Base-by-base conservation (phyloP, 2,797 vertebrate species). In the Dendrocincla tyrannina region DNA sequence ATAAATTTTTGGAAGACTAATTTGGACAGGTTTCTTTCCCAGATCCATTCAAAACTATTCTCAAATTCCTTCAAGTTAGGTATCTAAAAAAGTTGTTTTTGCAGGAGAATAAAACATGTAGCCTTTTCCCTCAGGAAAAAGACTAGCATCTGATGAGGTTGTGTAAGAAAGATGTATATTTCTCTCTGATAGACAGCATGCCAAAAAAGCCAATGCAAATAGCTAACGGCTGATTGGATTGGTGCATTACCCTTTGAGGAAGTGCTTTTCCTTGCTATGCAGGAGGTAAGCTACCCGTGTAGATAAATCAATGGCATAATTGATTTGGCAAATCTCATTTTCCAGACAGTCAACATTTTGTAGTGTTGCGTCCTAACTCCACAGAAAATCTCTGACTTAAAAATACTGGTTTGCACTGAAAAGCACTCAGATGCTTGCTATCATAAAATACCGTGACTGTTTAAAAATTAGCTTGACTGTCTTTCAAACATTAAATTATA, bases 311-410 rank as follows among this genome's bases (percentile, higher is more conserved):
- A 50, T 93, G 63, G 63, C 72, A 33, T 79, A 84, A 89, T n/a
- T 70, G 74, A 95, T 94, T 79, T 82, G 47, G 63, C 47, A 95
- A 91, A 91, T 82, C 67, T 90, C 24, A 79, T 95, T 79, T 95
- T 93, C 67, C 78, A 85, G 35, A n/a, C 47, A 91, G 41, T 85
- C 67, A 93, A 63, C 52, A 2, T 23, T 90, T 78, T n/a, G 22
- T 63, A 66, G 11, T 23, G 11, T 66, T 79, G 24, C 85, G 33
- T 59, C 30, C 17, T 70, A 89, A 87, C 59, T 89, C 81, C 72
- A 81, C 52, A 82, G 74, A 82, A 92, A 76, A 76, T 25, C 18
- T 86, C 58, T 85, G 60, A 13, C 22, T 90, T 76, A 28, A 76
- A 72, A 87, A 76, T 68, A 37, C 28, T 33, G 24, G 2, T 68